Evolutionary conservation across 35 echinoderm and acorn worm species (phyloP), one percentile per base, ranked within the genome.

Genomic region (Lytechinus variegatus): DNA sequence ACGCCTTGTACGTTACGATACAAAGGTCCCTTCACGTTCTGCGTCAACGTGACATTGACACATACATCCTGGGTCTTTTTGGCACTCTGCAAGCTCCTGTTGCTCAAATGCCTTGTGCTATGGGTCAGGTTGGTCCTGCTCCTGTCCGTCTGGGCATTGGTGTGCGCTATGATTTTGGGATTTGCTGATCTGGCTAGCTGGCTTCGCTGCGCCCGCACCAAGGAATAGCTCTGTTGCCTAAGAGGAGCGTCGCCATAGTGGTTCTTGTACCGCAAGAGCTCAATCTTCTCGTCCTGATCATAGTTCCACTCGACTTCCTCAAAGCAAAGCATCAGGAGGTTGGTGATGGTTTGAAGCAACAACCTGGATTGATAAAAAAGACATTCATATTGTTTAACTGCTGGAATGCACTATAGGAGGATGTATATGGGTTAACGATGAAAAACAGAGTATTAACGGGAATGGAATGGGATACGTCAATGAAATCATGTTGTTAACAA

Each of bases 271-370:
- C 97, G 52, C 0, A 99, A 94, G 4, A 99, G 92, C 86, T 97
- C 98, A 92, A 99, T 98, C 94, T 99, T 99, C 66, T 99, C 98
- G 9, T 95, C 91, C 27, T 97, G 97, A 27, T 94, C 94, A 90
- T 99, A 99, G 58, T 99, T 95, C 98, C 98, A 99, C 19, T 97
- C 79, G 5, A 99, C 97, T 89, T 97, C 97, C 61, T 99, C 98
- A 99, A 99, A 99, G 94, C 96, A 97, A 10, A 99, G 89, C 3
- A 99, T 95, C 9, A 98, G 93, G 2, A 99, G 94, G 58, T 97
- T 99, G 94, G 98, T 99, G 53, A 99, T 95, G 24, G 98, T 99
- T n/a, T 98, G 96, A 53, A 99, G 89, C 21, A 93, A 96, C 95
- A 86, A 66, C 61, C 98, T 99, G 95, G 10, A 87, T 24, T n/a